These are phyloP conservation scores for Colinus virginianus DNA, from an alignment of 2,113 vertebrate genomes.

Conservation along the genomic window DNA sequence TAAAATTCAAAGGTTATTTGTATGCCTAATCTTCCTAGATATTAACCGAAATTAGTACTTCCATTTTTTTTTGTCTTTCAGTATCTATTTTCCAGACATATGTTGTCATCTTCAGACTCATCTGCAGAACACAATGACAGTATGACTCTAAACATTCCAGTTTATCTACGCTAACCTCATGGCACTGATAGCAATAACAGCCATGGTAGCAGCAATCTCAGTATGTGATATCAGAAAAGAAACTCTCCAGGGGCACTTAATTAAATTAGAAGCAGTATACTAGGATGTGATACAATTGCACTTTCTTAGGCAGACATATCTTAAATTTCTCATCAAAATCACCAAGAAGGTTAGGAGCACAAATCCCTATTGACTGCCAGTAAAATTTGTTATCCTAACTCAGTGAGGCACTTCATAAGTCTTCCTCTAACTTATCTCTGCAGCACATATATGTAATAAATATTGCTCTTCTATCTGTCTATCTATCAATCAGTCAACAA, in stretches of 20 bases:
- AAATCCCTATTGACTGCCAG: not conserved
- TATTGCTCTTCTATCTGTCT: not conserved
- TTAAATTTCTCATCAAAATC: constrained; percentile 37
- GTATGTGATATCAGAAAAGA: not conserved
- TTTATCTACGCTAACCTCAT: not conserved
- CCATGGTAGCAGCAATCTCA: not conserved
- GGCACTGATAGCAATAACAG: not conserved
- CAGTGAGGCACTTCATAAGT: constrained; percentile 28
- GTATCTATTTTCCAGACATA: not conserved
- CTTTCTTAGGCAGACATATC: not conserved
- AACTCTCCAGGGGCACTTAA: not conserved
- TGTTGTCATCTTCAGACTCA: not conserved
- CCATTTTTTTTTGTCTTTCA: not conserved
- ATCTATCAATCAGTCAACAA: not conserved
- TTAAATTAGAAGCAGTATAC: not conserved
- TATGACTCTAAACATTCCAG: not conserved
- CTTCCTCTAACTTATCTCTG: constrained; percentile 22
- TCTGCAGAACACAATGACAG: not conserved
- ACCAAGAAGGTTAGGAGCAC: not conserved
- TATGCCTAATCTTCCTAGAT: not conserved
- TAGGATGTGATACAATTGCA: not conserved
- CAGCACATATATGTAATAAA: not conserved
- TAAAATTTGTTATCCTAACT: constrained; percentile 36
- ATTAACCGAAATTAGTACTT: not conserved
- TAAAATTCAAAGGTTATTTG: not conserved